These are phyloP conservation scores for Tridacna crocea DNA, from an alignment of 2,888 invertebrate genomes.

Conservation along the genomic window DNA sequence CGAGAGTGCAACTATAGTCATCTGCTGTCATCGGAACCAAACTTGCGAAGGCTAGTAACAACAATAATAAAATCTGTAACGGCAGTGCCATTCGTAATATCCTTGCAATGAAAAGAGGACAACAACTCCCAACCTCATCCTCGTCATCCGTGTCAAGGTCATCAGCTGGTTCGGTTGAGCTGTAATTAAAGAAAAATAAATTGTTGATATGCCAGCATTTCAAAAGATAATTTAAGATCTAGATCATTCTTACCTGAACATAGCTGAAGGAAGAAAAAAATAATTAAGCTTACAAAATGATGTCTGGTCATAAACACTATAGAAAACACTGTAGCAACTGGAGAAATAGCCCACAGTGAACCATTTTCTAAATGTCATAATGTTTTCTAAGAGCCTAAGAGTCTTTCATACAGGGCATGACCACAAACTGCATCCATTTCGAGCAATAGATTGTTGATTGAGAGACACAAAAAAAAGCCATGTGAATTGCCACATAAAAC, in stretches of 20 bases:
- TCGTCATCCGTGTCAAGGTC: constrained; percentile 38
- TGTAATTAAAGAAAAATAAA: constrained; percentile 48
- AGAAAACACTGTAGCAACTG: no score
- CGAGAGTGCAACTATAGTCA: constrained; percentile 93
- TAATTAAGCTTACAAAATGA: no score
- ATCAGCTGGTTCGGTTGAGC: constrained; percentile 68
- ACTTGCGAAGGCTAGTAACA: constrained; percentile 96
- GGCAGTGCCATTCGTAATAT: constrained; percentile 96
- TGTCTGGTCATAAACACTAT: no score
- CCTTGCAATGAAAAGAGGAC: constrained; percentile 90
- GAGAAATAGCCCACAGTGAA: no score
- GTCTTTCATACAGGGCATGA: no score
- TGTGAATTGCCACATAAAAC: no score
- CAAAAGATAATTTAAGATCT: neutral
- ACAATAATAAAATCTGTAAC: constrained; percentile 93
- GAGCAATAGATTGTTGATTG: no score
- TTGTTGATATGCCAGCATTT: neutral
- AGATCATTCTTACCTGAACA: neutral
- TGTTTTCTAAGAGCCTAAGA: no score
- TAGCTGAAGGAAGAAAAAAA: no score
- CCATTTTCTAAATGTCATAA: no score
- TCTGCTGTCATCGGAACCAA: constrained; percentile 93
- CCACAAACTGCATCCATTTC: no score
- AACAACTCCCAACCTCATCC: constrained; percentile 16
- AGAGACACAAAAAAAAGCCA: no score